Evolutionary conservation across 1,140 invertebrate species (phyloP), one percentile per base, ranked within the genome.

Genomic region (Diprion similis): DNA sequence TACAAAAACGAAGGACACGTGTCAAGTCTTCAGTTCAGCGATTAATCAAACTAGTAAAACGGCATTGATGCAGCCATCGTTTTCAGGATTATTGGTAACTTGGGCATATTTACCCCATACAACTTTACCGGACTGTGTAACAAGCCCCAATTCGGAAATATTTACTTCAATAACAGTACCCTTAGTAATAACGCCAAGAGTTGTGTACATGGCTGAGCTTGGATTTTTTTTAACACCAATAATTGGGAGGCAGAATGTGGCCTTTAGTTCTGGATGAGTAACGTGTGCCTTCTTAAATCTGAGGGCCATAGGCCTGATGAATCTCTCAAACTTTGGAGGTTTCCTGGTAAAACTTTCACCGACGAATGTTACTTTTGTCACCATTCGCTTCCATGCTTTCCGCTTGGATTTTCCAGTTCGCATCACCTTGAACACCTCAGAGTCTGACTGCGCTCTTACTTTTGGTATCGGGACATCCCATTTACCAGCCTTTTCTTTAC

Each of bases 101-200:
- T 99, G 99, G 0, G 99, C 99, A 89, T 99, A 99, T 92, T 99
- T 99, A 77, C 98, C 99, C 98, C 98, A 99, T 1, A 99, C 96
- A 75, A 99, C 97, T 93, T 99, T 99, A 73, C 99, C 99, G 48
- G 95, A 95, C 87, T 99, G 97, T 10, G 98, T 99, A 0, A 99
- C 99, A 66, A 99, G 90, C 90, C 99, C 99, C 67, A 99, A 90
- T 89, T 99, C 99, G 69, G 97, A 98, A 78, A 99, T 97, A 86
- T 99, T 99, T 0, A 99, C 95, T 92, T 99, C 97, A 76, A 99
- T 95, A 0, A 99, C 93, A 4, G 97, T 99, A 81, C 97, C 97
- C 89, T 99, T 99, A 0, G 99, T 99, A 47, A 99, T 99, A 1
- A 99, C 98, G 24, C 99, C 99, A 66, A 99, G 89, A 73, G 93